Evolutionary conservation across 2,888 invertebrate species (phyloP).

Genomic region (Drosophila emarginata): DNA sequence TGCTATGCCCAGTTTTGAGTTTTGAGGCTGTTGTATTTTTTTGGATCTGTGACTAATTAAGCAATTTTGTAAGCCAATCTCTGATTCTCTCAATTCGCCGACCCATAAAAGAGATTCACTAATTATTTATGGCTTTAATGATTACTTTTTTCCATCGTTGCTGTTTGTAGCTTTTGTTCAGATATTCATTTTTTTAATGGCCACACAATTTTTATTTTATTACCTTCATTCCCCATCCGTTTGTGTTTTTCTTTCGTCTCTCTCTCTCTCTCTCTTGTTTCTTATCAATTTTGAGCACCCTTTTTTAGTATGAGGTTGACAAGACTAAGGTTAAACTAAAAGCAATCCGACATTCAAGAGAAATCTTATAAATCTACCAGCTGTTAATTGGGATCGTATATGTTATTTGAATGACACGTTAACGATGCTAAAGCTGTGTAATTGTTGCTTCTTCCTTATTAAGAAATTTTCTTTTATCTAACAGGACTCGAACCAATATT

Average conservation of each 20-base stretch:
- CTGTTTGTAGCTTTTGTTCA: slow-evolving; percentile 15
- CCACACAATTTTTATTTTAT: slow-evolving; percentile 11
- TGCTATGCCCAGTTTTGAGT: slow-evolving; percentile 27
- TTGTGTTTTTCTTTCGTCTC: background rate
- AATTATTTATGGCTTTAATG: slow-evolving; percentile 73
- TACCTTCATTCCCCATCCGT: background rate
- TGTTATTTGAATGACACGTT: background rate
- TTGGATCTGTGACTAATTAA: slow-evolving; percentile 69
- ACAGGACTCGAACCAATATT: too few species aligned
- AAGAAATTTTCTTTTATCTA: too few species aligned
- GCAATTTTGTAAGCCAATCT: slow-evolving; percentile 73
- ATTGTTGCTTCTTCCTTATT: background rate
- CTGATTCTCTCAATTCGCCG: slow-evolving; percentile 31
- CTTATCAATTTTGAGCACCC: slow-evolving; percentile 9
- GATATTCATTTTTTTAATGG: slow-evolving; percentile 18
- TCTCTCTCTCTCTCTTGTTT: background rate
- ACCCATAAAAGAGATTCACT: slow-evolving; percentile 45
- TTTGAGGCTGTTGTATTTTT: background rate
- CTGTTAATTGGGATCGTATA: background rate
- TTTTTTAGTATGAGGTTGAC: slow-evolving; percentile 6
- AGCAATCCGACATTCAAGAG: background rate
- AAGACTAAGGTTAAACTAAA: background rate
- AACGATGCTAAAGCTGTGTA: background rate
- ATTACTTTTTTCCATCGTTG: slow-evolving; percentile 49
- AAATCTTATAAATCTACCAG: background rate